These are phyloP conservation scores for Drosophila kikkawai DNA, from an alignment of 1,140 invertebrate species.

Conservation along the genomic window DNA sequence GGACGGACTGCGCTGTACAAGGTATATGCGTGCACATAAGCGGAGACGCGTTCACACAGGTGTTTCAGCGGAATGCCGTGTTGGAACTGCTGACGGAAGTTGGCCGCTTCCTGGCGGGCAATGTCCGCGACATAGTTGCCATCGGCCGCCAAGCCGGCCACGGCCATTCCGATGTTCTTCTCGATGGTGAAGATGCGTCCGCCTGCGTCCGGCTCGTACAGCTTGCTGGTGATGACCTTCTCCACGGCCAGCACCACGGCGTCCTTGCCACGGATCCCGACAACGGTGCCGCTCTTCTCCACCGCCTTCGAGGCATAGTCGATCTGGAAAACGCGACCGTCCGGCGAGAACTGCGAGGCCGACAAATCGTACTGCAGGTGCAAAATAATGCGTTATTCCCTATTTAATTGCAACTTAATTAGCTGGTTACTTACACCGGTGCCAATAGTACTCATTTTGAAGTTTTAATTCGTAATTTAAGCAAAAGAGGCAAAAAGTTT, in stretches of 20 bases:
- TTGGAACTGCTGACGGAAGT: constrained; percentile 95
- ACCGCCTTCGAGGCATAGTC: constrained; percentile 99
- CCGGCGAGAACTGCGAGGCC: constrained; percentile 99
- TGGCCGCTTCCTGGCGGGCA: constrained; percentile 95
- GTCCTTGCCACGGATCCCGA: constrained; percentile 97
- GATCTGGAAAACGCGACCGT: constrained; percentile 99
- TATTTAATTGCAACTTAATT: not conserved
- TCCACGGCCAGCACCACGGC: constrained; percentile 99
- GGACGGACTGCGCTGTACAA: constrained; percentile 97
- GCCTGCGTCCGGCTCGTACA: constrained; percentile 97
- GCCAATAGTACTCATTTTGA: constrained; percentile 96
- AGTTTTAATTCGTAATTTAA: constrained; percentile 28
- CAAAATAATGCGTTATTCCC: not conserved
- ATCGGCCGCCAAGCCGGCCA: constrained; percentile 97
- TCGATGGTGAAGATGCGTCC: constrained; percentile 98
- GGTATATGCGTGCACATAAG: constrained; percentile 98
- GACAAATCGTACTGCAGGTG: constrained; percentile 96
- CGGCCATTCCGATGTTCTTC: constrained; percentile 97
- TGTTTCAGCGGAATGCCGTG: constrained; percentile 95
- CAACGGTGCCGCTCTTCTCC: constrained; percentile 98
- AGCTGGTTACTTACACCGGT: constrained; percentile 91
- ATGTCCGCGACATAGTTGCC: constrained; percentile 96
- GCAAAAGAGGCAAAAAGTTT: constrained; percentile 25
- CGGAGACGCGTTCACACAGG: constrained; percentile 95
- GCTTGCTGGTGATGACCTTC: constrained; percentile 98